phyloP scores from a whole-genome alignment of 2,797 vertebrate genomes.

The Pseudomugil tenellus region DNA sequence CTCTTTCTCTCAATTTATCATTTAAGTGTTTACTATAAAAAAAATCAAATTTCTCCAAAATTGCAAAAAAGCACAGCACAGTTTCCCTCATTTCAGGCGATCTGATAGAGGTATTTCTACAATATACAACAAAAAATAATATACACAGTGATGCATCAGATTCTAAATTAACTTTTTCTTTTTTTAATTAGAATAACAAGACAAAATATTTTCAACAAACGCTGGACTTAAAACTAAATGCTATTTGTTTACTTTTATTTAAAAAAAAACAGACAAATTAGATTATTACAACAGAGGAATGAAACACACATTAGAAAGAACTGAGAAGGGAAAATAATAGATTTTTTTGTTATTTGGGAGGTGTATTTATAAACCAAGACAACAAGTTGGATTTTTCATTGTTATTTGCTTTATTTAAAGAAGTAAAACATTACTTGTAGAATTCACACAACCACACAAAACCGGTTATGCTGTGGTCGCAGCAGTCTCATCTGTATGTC shows the following conservation, averaged over 20 bases:
- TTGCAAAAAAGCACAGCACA: neutral
- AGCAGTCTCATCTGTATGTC: neutral
- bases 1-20: too few relatives aligned
- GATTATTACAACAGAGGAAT: neutral
- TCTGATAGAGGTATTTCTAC: neutral
- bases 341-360: too few relatives aligned
- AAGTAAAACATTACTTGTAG: neutral
- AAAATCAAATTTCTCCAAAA: too few relatives aligned
- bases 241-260: neutral
- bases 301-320: neutral
- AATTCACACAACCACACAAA: neutral
- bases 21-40: too few relatives aligned
- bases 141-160: neutral
- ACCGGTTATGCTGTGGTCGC: neutral
- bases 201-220: neutral
- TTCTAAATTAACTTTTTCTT: neutral
- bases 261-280: neutral
- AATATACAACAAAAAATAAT: neutral
- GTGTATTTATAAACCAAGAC: too few relatives aligned
- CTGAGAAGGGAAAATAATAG: too few relatives aligned
- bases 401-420: neutral
- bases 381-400: neutral
- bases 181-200: neutral
- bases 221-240: neutral
- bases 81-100: too few relatives aligned